A percentile compares a stretch with the other conserved stretches of the same genome.
Conservation (phyloP, 2,888 invertebrate species). For the Sarcophaga caerulescens region DNA sequence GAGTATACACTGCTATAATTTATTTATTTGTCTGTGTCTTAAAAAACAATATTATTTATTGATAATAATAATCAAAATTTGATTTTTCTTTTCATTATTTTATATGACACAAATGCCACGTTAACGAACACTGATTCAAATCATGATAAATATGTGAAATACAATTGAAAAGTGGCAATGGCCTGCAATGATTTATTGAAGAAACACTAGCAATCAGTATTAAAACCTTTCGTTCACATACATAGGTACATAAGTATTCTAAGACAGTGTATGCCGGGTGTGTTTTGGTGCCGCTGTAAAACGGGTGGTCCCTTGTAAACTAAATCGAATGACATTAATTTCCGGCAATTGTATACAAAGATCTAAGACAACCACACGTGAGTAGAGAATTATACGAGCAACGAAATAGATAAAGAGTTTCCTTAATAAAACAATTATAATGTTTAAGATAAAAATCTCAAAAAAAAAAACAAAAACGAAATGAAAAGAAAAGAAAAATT, state of each 20-base stretch:
- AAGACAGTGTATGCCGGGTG: too few relatives aligned
- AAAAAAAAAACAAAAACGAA: background rate
- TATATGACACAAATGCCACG: constrained; percentile 8
- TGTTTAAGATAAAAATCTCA: constrained; percentile 56
- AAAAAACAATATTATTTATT: constrained; percentile 9
- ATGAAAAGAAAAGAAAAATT: constrained; percentile 49
- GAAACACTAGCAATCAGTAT: constrained; percentile 13
- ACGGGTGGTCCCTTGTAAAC: constrained; percentile 57
- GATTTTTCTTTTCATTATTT: background rate
- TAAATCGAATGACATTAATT: constrained; percentile 58
- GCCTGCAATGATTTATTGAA: constrained; percentile 37
- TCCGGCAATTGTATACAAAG: constrained; percentile 49
- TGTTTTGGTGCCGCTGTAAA: background rate
- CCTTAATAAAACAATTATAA: constrained; percentile 61
- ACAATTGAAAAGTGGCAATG: background rate
- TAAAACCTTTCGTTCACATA: too few relatives aligned
- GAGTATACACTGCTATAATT: background rate
- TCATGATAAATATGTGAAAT: constrained; percentile 22
- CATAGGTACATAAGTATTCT: too few relatives aligned
- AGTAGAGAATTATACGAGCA: background rate
- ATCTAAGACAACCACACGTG: constrained; percentile 49
- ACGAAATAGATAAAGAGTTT: constrained; percentile 24
- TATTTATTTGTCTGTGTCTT: background rate
- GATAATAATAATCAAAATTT: constrained; percentile 7
- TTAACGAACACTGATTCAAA: constrained; percentile 1